A percentile compares a stretch with the other conserved stretches of the same genome.
phyloP scores from a whole-genome alignment of 2,113 vertebrate species.

The Oriolus oriolus region DNA sequence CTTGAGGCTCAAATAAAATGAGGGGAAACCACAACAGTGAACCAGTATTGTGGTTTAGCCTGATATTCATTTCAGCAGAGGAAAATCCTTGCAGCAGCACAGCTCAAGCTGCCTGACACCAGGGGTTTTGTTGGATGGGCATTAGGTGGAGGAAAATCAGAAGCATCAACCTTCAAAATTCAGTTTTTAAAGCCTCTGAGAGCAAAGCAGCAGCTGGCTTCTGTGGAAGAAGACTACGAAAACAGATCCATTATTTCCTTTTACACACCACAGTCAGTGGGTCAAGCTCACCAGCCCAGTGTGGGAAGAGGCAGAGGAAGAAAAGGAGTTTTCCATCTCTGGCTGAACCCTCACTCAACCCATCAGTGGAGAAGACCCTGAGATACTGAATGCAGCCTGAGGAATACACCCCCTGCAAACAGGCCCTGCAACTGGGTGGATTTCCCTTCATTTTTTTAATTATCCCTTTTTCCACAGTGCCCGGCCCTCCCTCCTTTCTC shows the following conservation, averaged over 20 bases:
- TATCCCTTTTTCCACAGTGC: neutral
- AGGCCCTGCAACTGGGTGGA: fast-evolving
- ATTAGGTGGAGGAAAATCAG: neutral
- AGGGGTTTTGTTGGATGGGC: neutral
- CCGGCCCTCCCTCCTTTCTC: slow-evolving; percentile 18
- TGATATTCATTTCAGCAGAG: fast-evolving
- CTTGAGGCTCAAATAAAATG: neutral
- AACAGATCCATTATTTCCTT: neutral
- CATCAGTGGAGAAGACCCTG: neutral
- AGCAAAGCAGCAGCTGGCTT: neutral
- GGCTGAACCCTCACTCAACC: neutral
- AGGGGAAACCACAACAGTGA: neutral
- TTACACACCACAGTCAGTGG: fast-evolving
- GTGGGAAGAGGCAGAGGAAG: neutral
- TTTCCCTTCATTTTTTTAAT: neutral
- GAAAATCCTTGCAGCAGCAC: neutral
- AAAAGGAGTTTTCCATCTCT: neutral
- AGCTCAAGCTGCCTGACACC: neutral
- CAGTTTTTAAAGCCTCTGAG: neutral
- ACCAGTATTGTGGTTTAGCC: neutral
- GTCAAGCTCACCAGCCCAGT: neutral
- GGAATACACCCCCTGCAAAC: neutral
- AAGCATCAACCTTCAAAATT: neutral
- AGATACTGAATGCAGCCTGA: neutral
- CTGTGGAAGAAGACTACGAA: neutral